Conservation (phyloP, 2,888 invertebrate genomes). For the Dryocosmus kuriphilus region DNA sequence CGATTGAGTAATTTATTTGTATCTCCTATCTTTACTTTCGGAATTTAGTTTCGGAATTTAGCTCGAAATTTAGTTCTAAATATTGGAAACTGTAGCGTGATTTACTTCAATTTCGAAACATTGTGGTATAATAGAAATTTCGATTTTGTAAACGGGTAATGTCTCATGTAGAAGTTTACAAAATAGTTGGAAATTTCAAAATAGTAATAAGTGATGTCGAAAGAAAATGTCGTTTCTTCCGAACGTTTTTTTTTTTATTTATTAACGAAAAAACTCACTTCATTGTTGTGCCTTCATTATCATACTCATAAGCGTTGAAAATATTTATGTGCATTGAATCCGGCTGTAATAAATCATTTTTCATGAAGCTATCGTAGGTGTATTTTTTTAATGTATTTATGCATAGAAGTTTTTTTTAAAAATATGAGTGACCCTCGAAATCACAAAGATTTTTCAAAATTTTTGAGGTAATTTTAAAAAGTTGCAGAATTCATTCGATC, state of each 20-base stretch:
- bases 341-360: slow-evolving; percentile 36
- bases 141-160: too few relatives aligned
- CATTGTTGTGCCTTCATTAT: slow-evolving; percentile 35
- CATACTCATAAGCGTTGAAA: slow-evolving; percentile 6
- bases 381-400: too few relatives aligned
- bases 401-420: too few relatives aligned
- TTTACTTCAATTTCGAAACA: neutral
- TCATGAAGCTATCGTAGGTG: neutral
- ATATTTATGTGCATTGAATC: slow-evolving; percentile 18
- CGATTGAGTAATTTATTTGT: neutral
- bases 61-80: neutral
- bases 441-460: too few relatives aligned
- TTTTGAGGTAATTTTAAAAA: too few relatives aligned
- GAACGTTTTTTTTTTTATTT: neutral
- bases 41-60: neutral
- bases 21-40: neutral
- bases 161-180: neutral
- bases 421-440: too few relatives aligned
- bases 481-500: too few relatives aligned
- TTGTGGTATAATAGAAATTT: too few relatives aligned
- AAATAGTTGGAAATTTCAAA: neutral
- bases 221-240: neutral
- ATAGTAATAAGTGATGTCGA: slow-evolving; percentile 1
- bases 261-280: neutral
- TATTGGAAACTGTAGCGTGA: neutral